phyloP scores from a whole-genome alignment of 1,140 invertebrate genomes.

The Drosophila lacertosa region DNA sequence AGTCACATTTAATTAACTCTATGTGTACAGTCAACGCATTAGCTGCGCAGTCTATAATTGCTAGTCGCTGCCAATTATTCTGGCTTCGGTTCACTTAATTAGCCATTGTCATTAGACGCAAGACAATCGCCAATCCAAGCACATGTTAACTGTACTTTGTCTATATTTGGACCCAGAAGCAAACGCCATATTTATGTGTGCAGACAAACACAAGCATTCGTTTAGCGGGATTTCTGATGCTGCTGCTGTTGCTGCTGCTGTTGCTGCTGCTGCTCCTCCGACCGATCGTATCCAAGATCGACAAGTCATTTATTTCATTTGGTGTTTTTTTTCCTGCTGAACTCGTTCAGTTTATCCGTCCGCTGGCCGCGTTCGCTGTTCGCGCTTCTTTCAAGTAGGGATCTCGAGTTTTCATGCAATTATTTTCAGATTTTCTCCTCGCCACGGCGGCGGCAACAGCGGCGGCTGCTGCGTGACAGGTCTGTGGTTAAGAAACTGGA shows the following conservation, averaged over 20 bases:
- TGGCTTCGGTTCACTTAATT: conserved; percentile 13
- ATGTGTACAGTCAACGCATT: conserved; percentile 16
- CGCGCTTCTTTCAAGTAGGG: conserved; percentile 63
- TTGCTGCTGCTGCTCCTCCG: conserved; percentile 30
- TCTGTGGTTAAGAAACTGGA: conserved; percentile 75
- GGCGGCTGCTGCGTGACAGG: conserved; percentile 69
- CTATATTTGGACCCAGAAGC: conserved; percentile 30
- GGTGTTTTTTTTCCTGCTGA: conserved; percentile 49
- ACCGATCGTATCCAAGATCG: conserved; percentile 55
- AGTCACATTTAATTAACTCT: conserved; percentile 1
- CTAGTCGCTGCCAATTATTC: conserved; percentile 1
- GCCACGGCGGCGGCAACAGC: conserved; percentile 14
- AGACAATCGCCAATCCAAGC: not conserved
- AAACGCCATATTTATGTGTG: conserved; percentile 5
- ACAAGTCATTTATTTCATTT: conserved; percentile 34
- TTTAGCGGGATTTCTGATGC: conserved; percentile 62
- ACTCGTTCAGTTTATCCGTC: conserved; percentile 57
- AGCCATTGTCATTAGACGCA: conserved; percentile 1
- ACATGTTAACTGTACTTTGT: conserved; percentile 38
- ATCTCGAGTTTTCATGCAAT: conserved; percentile 77
- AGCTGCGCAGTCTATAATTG: not conserved
- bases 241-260: conserved; percentile 10
- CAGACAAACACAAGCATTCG: conserved; percentile 52
- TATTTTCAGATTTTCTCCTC: conserved; percentile 80
- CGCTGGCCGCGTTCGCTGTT: conserved; percentile 54